A percentile compares a stretch with the other conserved stretches of the same genome.
Evolutionary conservation across 35 echinoderm and acorn worm species (phyloP).

Genomic region (Patiria miniata): DNA sequence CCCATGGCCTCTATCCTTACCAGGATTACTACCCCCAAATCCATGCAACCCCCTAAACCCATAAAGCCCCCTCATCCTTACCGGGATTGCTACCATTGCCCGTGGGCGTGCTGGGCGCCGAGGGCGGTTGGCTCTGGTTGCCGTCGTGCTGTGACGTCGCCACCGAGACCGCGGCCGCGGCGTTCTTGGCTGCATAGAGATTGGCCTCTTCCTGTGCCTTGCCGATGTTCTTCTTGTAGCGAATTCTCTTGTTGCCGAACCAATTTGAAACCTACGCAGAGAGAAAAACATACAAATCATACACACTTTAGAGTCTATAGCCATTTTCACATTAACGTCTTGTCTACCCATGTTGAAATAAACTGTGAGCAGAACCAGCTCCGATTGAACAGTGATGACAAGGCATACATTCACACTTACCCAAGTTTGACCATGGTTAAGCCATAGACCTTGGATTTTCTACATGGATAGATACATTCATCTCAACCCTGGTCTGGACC

Average conservation of each 20-base stretch:
- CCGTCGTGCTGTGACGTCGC: slow-evolving; percentile 47
- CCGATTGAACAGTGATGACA: too few species aligned
- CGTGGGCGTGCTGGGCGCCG: slow-evolving; percentile 34
- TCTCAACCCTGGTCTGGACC: too few species aligned
- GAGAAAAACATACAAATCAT: neutral
- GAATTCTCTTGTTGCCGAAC: slow-evolving; percentile 99
- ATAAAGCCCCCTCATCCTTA: neutral
- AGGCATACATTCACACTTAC: too few species aligned
- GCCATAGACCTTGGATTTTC: too few species aligned
- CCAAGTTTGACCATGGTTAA: too few species aligned
- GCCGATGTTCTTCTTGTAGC: slow-evolving; percentile 99
- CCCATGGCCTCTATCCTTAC: too few species aligned
- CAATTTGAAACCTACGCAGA: slow-evolving; percentile 92
- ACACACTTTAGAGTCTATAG: too few species aligned
- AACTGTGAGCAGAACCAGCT: too few species aligned
- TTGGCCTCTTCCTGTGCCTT: slow-evolving; percentile 99
- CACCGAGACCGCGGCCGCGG: slow-evolving; percentile 86
- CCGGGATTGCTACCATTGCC: slow-evolving; percentile 32
- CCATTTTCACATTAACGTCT: too few species aligned
- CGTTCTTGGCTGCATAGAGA: slow-evolving; percentile 99
- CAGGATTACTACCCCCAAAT: too few species aligned
- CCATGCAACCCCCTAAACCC: neutral
- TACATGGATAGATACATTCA: too few species aligned
- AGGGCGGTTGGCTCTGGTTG: slow-evolving; percentile 32
- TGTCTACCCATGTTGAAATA: too few species aligned